Conservation (phyloP, 2,113 vertebrate species). For the Gavialis gangeticus region DNA sequence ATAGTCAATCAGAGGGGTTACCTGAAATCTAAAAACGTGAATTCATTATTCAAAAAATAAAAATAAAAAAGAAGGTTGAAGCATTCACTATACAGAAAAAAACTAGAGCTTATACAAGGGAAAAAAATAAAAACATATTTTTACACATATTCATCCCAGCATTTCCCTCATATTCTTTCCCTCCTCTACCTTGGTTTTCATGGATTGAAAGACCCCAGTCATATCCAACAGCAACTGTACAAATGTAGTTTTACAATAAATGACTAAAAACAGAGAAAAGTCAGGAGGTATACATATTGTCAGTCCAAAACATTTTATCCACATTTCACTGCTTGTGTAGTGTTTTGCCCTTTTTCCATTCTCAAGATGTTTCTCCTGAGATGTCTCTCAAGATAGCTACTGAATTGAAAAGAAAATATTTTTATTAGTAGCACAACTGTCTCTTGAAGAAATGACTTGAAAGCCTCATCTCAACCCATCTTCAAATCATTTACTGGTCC, state of each 20-base stretch:
- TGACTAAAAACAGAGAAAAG: neutral
- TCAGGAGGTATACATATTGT: accelerated
- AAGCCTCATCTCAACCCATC: neutral
- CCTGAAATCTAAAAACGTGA: neutral
- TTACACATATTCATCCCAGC: neutral
- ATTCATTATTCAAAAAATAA: neutral
- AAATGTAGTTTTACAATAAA: accelerated
- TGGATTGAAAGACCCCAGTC: neutral
- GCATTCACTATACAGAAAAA: neutral
- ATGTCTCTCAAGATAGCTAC: neutral
- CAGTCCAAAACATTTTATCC: neutral
- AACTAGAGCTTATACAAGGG: neutral
- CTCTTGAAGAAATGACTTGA: neutral
- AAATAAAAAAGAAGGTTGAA: neutral
- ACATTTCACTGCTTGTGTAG: neutral
- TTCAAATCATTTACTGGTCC: neutral
- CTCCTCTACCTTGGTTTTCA: neutral
- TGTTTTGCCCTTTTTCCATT: accelerated
- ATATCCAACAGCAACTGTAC: neutral
- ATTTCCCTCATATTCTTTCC: neutral
- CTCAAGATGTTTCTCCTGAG: neutral
- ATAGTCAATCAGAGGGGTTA: neutral
- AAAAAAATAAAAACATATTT: neutral
- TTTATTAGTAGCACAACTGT: neutral
- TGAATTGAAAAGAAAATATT: neutral